phyloP scores from a whole-genome alignment of 2,797 vertebrate species.

The Podargus strigoides region DNA sequence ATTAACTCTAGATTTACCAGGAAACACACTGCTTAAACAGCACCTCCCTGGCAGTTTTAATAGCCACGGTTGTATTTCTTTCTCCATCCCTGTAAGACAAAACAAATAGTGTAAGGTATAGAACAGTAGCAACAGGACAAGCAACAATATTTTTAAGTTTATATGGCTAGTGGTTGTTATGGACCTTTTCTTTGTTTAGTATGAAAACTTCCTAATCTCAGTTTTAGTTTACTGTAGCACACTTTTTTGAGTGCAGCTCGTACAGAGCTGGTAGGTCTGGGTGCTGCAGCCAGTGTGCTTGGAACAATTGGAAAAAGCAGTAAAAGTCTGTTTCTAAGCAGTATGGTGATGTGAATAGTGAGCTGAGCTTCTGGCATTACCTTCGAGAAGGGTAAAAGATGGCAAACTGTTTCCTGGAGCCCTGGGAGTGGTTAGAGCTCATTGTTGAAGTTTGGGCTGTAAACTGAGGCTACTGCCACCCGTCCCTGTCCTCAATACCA shows the following conservation, averaged over 20 bases:
- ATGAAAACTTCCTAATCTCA: background rate
- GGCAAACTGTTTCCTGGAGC: background rate
- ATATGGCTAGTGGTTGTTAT: background rate
- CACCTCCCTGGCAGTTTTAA: background rate
- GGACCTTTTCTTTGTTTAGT: background rate
- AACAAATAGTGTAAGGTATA: background rate
- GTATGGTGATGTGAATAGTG: fast-evolving
- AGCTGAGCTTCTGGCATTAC: background rate
- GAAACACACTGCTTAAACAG: background rate
- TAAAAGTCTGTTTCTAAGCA: background rate
- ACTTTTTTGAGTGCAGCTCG: fast-evolving
- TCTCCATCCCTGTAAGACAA: background rate
- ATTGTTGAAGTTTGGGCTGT: fast-evolving
- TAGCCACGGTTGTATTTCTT: background rate
- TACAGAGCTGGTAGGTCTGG: background rate
- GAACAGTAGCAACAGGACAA: background rate
- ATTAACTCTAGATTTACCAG: background rate
- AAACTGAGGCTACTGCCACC: fast-evolving
- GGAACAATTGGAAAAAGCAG: background rate
- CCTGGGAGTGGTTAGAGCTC: background rate
- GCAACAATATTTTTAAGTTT: background rate
- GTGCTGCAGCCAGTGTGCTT: background rate
- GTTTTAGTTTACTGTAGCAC: background rate
- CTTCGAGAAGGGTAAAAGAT: background rate
- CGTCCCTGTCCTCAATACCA: fast-evolving